Evolutionary conservation across 2,113 vertebrate species (phyloP), one percentile per base, ranked within the genome.

Genomic region (Siphamia tubifer): DNA sequence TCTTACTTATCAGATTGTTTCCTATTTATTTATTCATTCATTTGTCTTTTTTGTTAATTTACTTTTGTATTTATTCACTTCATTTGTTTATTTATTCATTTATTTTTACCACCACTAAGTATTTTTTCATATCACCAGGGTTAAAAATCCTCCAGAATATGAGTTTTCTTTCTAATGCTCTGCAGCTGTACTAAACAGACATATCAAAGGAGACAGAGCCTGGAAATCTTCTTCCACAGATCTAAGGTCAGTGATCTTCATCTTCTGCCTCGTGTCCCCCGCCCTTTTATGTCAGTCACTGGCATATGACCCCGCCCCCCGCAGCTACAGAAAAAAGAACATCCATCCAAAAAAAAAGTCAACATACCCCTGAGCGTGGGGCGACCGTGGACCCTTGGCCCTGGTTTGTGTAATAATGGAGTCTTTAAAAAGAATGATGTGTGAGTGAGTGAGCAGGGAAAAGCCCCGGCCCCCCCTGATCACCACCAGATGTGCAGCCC

Each of bases 351-450:
- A 30, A 21, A 28, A 28, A 30, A 21, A 28, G 20, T 8, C 4
- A 19, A 24, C 24, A 15, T 24, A 10, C 7, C 5, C 20, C 11
- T 20, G 16, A 25, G 16, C 7, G 11, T 25, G 43, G 2, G 8
- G 1, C 4, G 25, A 25, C 36, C 12, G 30, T 16, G 17, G 39
- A 48, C 17, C 25, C 20, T 12, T 62, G 44, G 35, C 27, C 35
- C 17, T 16, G 1, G 27, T 15, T 6, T 35, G 6, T 4, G 5
- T n/a, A n/a, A 25, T 54, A 35, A 15, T 45, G 31, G 16, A 48
- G 20, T 23, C 17, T 55, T 67, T 52, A 43, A n/a, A 43, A 15
- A 21, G 44, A 68, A 42, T 49, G n/a, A 39, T 62, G 10, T 52
- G 38, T 48, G 39, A n/a, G 28, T 12, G 27, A 32, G 24, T 8